Evolutionary conservation across 2,797 vertebrate genomes (phyloP).

Genomic region (Syngnathus rostellatus): DNA sequence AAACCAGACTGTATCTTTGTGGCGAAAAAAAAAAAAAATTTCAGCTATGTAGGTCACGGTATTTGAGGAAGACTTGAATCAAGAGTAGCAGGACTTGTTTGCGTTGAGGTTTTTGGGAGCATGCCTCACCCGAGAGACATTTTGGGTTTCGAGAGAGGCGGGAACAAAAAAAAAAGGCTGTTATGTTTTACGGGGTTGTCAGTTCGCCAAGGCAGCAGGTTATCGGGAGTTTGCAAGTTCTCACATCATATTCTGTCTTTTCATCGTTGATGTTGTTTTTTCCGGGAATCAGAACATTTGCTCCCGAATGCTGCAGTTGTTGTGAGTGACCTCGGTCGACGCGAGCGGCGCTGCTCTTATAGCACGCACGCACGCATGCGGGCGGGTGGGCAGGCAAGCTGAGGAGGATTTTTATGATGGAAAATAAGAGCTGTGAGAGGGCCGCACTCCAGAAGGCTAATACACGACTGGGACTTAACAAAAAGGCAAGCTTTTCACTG

Average conservation of each 20-base stretch:
- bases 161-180: no score
- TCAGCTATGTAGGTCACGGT: conserved; percentile 1
- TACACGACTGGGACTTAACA: conserved; percentile 37
- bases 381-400: conserved; percentile 29
- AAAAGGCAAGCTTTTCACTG: conserved; percentile 41
- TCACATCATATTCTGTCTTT: not conserved
- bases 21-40: not conserved
- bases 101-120: not conserved
- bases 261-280: not conserved
- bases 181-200: not conserved
- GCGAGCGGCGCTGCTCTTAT: conserved; percentile 33
- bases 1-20: not conserved
- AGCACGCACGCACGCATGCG: conserved; percentile 41
- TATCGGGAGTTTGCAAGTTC: not conserved
- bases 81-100: not conserved
- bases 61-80: not conserved
- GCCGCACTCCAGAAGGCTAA: conserved; percentile 42
- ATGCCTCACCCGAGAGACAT: not conserved
- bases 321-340: conserved; percentile 42
- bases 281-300: not conserved
- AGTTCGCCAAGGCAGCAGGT: not conserved
- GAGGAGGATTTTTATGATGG: conserved; percentile 50
- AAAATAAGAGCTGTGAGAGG: conserved; percentile 48
- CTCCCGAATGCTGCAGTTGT: conserved; percentile 6
- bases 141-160: not conserved